Percentiles rank a stretch among this genome's conserved stretches.
phyloP scores from a whole-genome alignment of 2,888 invertebrate genomes.

The Eulithis testata region DNA sequence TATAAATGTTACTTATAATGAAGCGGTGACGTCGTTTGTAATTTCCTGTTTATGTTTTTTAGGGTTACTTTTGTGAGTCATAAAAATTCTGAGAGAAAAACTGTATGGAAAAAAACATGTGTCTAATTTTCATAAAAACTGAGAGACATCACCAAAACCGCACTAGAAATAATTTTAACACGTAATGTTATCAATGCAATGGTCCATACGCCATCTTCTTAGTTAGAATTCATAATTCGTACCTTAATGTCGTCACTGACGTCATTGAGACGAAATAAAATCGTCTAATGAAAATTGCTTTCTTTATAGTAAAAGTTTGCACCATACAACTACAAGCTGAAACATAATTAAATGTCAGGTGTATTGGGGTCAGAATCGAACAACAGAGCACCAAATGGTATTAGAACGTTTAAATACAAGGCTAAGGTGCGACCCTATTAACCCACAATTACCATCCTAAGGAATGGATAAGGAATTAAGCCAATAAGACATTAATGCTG shows the following conservation, averaged over 20 bases:
- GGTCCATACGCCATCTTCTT: too few relatives aligned
- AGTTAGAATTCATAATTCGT: too few relatives aligned
- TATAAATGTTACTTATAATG: slow-evolving; percentile 41
- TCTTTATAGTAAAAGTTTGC: not conserved
- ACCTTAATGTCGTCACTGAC: not conserved
- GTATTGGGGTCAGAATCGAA: slow-evolving; percentile 19
- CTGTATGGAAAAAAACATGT: too few relatives aligned
- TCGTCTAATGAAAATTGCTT: not conserved
- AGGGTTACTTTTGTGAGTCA: slow-evolving; percentile 11
- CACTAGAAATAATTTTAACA: too few relatives aligned
- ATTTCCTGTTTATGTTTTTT: slow-evolving; percentile 35
- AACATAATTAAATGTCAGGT: not conserved
- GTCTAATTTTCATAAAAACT: too few relatives aligned
- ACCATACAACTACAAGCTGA: not conserved
- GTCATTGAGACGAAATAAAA: not conserved
- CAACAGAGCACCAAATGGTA: not conserved
- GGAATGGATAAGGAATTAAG: slow-evolving; percentile 42
- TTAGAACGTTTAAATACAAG: slow-evolving; percentile 47
- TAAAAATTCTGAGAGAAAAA: not conserved
- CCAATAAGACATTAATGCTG: not conserved
- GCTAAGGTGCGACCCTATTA: slow-evolving; percentile 51
- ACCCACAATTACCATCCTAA: slow-evolving; percentile 49
- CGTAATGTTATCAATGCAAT: too few relatives aligned
- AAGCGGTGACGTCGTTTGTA: slow-evolving; percentile 39
- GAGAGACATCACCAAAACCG: too few relatives aligned